phyloP scores from a whole-genome alignment of 2,797 vertebrate species.

The Propithecus perrieri region DNA sequence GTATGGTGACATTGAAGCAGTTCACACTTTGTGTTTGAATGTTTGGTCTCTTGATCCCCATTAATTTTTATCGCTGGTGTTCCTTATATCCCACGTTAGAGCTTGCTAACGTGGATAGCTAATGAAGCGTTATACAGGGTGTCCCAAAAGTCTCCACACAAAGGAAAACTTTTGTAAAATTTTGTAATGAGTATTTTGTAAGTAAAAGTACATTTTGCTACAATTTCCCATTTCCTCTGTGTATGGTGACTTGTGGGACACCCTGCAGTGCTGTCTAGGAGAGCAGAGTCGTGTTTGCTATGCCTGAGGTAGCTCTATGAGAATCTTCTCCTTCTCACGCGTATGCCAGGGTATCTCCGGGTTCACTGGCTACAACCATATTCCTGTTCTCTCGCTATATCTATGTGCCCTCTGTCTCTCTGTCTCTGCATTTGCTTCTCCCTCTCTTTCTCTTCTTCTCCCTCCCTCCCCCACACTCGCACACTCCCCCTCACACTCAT shows the following conservation, averaged over 20 bases:
- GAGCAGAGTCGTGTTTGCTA: not conserved
- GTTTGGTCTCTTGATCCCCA: not conserved
- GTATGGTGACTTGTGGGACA: too few species aligned
- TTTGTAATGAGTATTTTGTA: too few species aligned
- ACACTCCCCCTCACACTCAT: too few species aligned
- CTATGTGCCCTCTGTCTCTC: not conserved
- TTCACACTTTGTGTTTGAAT: not conserved
- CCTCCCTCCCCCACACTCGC: fast-evolving
- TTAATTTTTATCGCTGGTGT: not conserved
- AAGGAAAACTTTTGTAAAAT: too few species aligned
- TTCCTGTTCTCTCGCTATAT: not conserved
- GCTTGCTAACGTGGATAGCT: not conserved
- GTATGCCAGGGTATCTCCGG: not conserved
- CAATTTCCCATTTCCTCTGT: too few species aligned
- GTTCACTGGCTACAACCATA: not conserved
- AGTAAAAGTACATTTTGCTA: too few species aligned
- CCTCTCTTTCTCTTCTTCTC: not conserved
- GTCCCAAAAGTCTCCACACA: too few species aligned
- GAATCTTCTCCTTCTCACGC: not conserved
- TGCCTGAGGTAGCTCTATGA: not conserved
- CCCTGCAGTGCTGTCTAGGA: not conserved
- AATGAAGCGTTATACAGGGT: not conserved
- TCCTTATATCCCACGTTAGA: not conserved
- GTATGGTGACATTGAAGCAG: not conserved
- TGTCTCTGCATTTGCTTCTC: not conserved